Base-by-base conservation (phyloP, 2,113 vertebrate genomes). In the Callipepla californica region DNA sequence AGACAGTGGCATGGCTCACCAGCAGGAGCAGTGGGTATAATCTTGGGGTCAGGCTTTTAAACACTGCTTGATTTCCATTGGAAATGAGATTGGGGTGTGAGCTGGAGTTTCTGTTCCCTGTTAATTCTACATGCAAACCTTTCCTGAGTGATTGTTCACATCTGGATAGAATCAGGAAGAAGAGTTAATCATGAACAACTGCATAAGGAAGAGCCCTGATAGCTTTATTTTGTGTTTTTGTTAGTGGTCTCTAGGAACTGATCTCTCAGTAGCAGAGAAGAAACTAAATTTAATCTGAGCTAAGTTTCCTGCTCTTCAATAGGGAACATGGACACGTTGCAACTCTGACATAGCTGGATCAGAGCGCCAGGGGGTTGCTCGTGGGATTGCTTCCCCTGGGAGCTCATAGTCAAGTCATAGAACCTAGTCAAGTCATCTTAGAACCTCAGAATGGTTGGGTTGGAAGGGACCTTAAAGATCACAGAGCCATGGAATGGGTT, bases 321-420 rank as follows among this genome's bases (percentile, higher is more conserved):
- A 32, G 48, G 7, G 38, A 26, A 13, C 36, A 32, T 30, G 70
- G 48, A 7, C 7, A 0, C 2, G 23, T 30, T 38, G 13, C 26
- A 22, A 2, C 25, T 3, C 25, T 25, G 15, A 2, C 47, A 28
- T 16, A 23, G 48, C 42, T 3, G 20, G 77, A 4, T 23, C 14
- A 17, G 42, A 34, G 26, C n/a, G 9, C 34, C 2, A 8, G 5
- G 1, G n/a, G 11, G 42, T 36, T 42, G 21, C 6, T 3, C 0
- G 0, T 20, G 25, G 72, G 36, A 9, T 34, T 47, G 65, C 72
- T 65, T n/a, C 51, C 65, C 36, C 5, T 14, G 1, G 8, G 36
- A 65, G 25, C 21, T 48, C 9, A 19, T 19, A 4, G 66, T 8
- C n/a, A 9, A 5, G 6, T 40, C 25, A 30, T 17, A 53, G 51